Evolutionary conservation across 2,113 vertebrate genomes (phyloP), one percentile per base, ranked within the genome.

Genomic region (Zootoca vivipara): DNA sequence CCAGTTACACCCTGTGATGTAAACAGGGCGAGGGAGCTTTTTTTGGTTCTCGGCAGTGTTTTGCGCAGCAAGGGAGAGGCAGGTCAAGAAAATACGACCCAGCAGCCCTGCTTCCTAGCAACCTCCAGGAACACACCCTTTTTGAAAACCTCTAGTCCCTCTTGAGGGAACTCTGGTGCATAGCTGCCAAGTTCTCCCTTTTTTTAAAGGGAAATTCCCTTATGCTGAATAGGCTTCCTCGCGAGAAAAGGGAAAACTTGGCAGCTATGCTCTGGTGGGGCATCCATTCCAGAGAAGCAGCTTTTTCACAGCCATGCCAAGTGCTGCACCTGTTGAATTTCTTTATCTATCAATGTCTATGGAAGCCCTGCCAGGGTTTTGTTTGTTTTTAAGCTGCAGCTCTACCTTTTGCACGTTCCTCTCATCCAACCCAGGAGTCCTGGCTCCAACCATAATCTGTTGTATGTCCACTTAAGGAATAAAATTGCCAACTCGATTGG

Each of bases 1-100:
- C 89, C 79, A 78, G 73, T 90, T 90, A 90, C 89, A 90, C 64
- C 83, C 62, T 40, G 79, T 56, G 89, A 77, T n/a, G 72, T 78
- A 90, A 90, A 90, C 84, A 83, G 89, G 70, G 78, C 89, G 67
- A 46, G 28, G 58, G 18, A 24, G n/a, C 62, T 82, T 56, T 87
- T 88, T 52, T 77, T 82, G 62, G 58, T 82, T 52, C 80, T 83
- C 58, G 12, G 72, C 72, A 56, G 58, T 75, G 81, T 75, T 82
- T 77, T 52, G 38, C 40, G 33, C 56, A 46, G 79, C 80, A 46
- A 83, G 69, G n/a, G 85, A 56, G 46, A 22, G 33, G 30, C 12
- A 52, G 5, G 16, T 40, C 40, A n/a, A 24, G 78, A 82, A 74
- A 83, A 85, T 20, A 89, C 65, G 75, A 65, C 56, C 78, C 28